Percentiles rank a stretch among this genome's conserved stretches.
phyloP scores from a whole-genome alignment of 2,888 invertebrate species.

The Trichopria drosophilae region DNA sequence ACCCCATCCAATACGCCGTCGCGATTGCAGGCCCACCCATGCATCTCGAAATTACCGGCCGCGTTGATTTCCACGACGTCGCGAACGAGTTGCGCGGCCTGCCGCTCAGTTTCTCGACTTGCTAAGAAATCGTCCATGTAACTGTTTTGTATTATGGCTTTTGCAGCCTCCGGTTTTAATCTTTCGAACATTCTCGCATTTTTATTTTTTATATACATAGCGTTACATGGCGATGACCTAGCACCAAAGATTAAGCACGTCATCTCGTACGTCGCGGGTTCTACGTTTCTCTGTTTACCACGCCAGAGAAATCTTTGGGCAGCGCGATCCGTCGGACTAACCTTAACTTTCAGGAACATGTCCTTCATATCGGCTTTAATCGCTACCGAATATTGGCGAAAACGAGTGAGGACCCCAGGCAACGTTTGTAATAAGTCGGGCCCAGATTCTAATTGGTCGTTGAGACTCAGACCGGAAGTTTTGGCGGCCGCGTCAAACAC shows the following conservation, averaged over 20 bases:
- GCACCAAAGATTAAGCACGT: constrained; percentile 40
- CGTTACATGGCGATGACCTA: constrained; percentile 19
- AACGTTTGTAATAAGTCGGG: constrained; percentile 47
- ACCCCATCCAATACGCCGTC: not conserved
- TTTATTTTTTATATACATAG: constrained; percentile 38
- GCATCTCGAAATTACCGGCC: constrained; percentile 35
- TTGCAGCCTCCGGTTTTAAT: constrained; percentile 34
- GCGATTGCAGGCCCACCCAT: constrained; percentile 32
- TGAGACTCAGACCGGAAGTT: constrained; percentile 36
- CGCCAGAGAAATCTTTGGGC: constrained; percentile 39
- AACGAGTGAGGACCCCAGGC: constrained; percentile 48
- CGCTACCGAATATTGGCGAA: constrained; percentile 46
- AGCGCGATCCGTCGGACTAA: constrained; percentile 39
- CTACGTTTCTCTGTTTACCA: constrained; percentile 4
- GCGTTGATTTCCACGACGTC: constrained; percentile 31
- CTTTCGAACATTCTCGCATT: constrained; percentile 36
- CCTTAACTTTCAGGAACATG: constrained; percentile 47
- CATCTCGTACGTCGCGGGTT: constrained; percentile 35
- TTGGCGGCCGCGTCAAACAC: constrained; percentile 47
- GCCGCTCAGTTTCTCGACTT: constrained; percentile 30
- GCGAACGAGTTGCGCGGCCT: constrained; percentile 30
- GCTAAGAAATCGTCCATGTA: constrained; percentile 41
- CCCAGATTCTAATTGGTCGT: constrained; percentile 44
- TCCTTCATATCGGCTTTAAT: constrained; percentile 47
- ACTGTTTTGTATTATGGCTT: constrained; percentile 38